phyloP scores from a whole-genome alignment of 2,888 invertebrate species.

The Myopa testacea region DNA sequence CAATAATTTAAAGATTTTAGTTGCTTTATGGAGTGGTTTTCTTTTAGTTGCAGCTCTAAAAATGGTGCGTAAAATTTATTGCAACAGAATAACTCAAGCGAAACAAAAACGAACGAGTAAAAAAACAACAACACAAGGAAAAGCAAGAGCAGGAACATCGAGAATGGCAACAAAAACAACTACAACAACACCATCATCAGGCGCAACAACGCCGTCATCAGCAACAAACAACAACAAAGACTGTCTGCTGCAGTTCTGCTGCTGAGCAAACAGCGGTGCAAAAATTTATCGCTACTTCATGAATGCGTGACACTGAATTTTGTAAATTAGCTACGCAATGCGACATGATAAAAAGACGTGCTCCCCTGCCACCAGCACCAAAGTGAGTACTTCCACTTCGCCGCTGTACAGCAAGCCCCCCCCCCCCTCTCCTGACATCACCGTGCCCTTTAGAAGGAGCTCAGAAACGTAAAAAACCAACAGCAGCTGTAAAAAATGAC shows the following conservation, averaged over 20 bases:
- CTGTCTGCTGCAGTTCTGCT: slow-evolving; percentile 3
- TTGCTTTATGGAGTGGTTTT: too few relatives aligned
- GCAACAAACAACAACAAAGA: slow-evolving; percentile 2
- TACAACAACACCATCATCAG: slow-evolving; percentile 13
- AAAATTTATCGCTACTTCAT: slow-evolving; percentile 62
- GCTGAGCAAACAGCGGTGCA: slow-evolving; percentile 27
- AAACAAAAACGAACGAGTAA: neutral
- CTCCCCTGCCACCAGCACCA: neutral
- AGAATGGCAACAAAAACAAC: slow-evolving; percentile 15
- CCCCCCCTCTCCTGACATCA: neutral
- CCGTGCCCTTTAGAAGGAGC: neutral
- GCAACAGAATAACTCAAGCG: slow-evolving; percentile 34
- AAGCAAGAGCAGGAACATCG: neutral
- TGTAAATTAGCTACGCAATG: slow-evolving; percentile 61
- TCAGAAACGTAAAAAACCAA: neutral
- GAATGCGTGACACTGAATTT: slow-evolving; percentile 64
- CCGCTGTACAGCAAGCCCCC: neutral
- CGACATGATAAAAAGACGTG: slow-evolving; percentile 23
- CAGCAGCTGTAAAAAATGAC: slow-evolving; percentile 13
- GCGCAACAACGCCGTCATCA: neutral
- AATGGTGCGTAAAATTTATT: slow-evolving; percentile 44
- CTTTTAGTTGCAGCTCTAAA: neutral
- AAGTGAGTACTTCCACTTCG: too few relatives aligned
- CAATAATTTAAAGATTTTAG: too few relatives aligned
- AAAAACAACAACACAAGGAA: slow-evolving; percentile 4